phyloP scores from a whole-genome alignment of 2,797 vertebrate species.

The Momotus momota region DNA sequence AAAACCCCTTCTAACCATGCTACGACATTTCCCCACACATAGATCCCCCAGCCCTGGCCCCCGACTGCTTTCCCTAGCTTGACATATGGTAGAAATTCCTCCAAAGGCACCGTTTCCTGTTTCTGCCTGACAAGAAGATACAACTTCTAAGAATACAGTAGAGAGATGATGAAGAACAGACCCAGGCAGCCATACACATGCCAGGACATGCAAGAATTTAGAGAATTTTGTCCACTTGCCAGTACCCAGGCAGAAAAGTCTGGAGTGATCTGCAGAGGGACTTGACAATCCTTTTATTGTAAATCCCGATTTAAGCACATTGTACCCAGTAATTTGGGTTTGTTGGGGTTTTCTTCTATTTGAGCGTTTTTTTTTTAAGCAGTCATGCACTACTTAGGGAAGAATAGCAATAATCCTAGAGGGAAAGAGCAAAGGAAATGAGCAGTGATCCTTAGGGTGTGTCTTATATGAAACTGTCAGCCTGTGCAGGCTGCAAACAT shows the following conservation, averaged over 20 bases:
- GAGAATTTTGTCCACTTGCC: conserved; percentile 68
- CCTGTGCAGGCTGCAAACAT: neutral
- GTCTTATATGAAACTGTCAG: neutral
- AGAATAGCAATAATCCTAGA: neutral
- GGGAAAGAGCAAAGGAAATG: neutral
- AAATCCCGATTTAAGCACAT: neutral
- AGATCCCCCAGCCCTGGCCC: neutral
- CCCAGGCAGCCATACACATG: conserved; percentile 23
- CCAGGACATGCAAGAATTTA: conserved; percentile 61
- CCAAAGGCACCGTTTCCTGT: conserved; percentile 50
- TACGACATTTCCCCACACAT: neutral
- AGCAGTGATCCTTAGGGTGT: neutral
- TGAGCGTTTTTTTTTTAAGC: neutral
- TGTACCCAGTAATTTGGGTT: neutral
- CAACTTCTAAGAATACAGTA: conserved; percentile 62
- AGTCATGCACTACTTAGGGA: neutral
- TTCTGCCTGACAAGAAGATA: conserved; percentile 58
- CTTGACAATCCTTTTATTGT: conserved; percentile 42
- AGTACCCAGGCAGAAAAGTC: conserved; percentile 16
- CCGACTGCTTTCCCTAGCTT: neutral
- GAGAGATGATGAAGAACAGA: conserved; percentile 62
- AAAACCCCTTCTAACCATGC: neutral
- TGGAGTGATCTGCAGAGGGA: neutral
- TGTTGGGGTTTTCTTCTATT: neutral
- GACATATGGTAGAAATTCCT: conserved; percentile 69